Base-by-base conservation (phyloP, 2,888 invertebrate species). In the Adela reaumurella region DNA sequence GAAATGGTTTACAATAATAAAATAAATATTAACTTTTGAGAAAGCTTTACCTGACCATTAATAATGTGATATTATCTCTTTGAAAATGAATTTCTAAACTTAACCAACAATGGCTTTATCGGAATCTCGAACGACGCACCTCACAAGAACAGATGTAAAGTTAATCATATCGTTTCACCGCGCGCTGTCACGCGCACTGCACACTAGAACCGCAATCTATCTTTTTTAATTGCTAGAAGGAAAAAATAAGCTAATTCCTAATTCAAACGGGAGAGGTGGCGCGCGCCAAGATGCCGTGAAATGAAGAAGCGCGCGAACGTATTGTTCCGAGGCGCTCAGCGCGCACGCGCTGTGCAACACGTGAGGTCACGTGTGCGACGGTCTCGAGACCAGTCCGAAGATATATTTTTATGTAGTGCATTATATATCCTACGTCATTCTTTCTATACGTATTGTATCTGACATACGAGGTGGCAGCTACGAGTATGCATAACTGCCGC, bases 121-220 rank as follows among this genome's bases (percentile, higher is more conserved):
- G 6, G 8, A 8, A 35, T 35, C 35, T 35, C 8, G 11, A 14
- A 14, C 8, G 35, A 35, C 35, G 35, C 35, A 35, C 11, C 35
- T 14, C 35, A 11, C n/a, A 35, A 35, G 35, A 35, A 35, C 35
- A 35, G 35, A 35, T 35, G 35, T 35, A 8, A 35, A 35, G 35
- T 35, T 35, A 35, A 35, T 35, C 35, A 35, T 35, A 35, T 35
- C 35, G 14, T 35, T 35, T 35, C 35, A 35, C 35, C 35, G 35
- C 4, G 35, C 35, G 35, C 35, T 35, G 77, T 76, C 73, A 77
- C 72, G 76, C 68, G 67, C 59, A 59, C 62, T 66, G 70, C 68
- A 59, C 68, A 68, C 70, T 78, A 77, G 76, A 68, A 65, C 70
- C 63, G 76, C 74, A 72, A 76, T 76, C 71, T 68, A 73, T 76